Conservation (phyloP, 1,140 invertebrate species). For the Saccostrea glomerata region DNA sequence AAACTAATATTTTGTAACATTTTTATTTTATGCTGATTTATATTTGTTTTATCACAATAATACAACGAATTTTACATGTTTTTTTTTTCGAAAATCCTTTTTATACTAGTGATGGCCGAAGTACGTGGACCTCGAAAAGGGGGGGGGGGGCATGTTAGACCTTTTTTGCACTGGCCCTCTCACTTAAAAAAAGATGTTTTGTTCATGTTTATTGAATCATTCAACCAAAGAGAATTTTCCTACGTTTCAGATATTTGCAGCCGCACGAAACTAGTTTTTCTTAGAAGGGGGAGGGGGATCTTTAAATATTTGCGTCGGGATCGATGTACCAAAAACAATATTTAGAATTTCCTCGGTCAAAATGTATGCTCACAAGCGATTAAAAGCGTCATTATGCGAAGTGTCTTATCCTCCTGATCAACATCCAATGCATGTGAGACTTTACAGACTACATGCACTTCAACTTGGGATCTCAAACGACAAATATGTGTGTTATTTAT, state of each 20-base stretch:
- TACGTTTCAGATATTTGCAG: not conserved
- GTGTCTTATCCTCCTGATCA: not conserved
- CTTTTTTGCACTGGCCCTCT: too few relatives aligned
- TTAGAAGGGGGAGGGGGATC: too few relatives aligned
- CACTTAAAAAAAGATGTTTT: too few relatives aligned
- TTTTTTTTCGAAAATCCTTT: too few relatives aligned
- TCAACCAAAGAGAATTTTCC: not conserved
- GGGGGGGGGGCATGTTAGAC: not conserved
- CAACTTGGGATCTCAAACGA: constrained; percentile 13
- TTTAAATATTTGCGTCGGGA: not conserved
- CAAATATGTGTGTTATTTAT: not conserved
- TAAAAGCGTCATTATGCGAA: not conserved
- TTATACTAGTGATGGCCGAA: too few relatives aligned
- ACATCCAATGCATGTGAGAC: not conserved
- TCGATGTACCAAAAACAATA: not conserved
- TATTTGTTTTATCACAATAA: too few relatives aligned
- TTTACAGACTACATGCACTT: not conserved
- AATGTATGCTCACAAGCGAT: constrained; percentile 19
- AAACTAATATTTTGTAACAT: too few relatives aligned
- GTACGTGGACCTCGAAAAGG: not conserved
- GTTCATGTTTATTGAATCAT: not conserved
- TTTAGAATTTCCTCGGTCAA: constrained; percentile 31
- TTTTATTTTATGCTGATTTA: too few relatives aligned
- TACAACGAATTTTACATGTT: too few relatives aligned
- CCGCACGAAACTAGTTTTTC: not conserved